Percentiles rank a stretch among this genome's conserved stretches.
These are phyloP conservation scores for Glomeris marginata DNA, from an alignment of 2,888 invertebrate genomes.

Conservation along the genomic window DNA sequence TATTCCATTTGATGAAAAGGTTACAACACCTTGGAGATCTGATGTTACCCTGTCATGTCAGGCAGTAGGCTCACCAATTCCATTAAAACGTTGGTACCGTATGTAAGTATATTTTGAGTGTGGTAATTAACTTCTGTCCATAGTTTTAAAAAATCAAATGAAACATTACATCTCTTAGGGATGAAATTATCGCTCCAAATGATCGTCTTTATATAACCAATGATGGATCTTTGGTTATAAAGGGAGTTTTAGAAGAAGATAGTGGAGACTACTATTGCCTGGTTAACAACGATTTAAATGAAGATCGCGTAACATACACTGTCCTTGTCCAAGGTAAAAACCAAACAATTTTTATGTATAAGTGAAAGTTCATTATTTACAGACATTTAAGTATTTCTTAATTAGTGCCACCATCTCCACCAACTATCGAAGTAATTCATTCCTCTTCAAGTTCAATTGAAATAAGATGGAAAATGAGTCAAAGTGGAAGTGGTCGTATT, in stretches of 20 bases:
- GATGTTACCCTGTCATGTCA: slow-evolving; percentile 80
- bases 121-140: too few species aligned
- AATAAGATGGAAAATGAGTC: slow-evolving; percentile 15
- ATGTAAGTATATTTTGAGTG: not conserved
- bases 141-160: not conserved
- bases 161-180: not conserved
- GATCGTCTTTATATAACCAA: not conserved
- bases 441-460: slow-evolving; percentile 16
- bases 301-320: slow-evolving; percentile 8
- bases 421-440: slow-evolving; percentile 15
- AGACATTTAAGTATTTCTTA: not conserved
- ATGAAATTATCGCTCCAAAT: not conserved
- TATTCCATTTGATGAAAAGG: slow-evolving; percentile 77
- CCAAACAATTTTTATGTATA: not conserved
- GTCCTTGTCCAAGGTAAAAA: slow-evolving; percentile 7
- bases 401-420: slow-evolving; percentile 19
- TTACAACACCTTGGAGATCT: slow-evolving; percentile 47
- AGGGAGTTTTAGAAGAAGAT: slow-evolving; percentile 5
- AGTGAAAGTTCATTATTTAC: not conserved
- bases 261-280: slow-evolving; percentile 12
- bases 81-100: slow-evolving; percentile 60
- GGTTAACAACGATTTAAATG: slow-evolving; percentile 12
- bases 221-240: slow-evolving; percentile 7
- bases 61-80: slow-evolving; percentile 83
- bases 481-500: slow-evolving; percentile 3